phyloP scores from a whole-genome alignment of 1,140 invertebrate species.

The Cydia fagiglandana region DNA sequence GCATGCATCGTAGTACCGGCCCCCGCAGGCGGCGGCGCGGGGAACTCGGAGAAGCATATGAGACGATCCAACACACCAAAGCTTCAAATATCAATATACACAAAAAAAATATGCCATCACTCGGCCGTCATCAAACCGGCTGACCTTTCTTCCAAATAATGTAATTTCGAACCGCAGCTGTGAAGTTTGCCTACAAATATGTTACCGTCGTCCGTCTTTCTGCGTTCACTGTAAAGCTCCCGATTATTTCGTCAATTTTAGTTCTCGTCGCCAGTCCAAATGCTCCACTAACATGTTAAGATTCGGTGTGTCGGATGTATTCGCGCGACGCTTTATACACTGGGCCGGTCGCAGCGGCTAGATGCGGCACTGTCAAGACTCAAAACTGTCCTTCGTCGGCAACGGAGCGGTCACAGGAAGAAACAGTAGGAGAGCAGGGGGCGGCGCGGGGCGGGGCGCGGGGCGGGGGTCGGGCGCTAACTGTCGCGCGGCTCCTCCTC shows the following conservation, averaged over 20 bases:
- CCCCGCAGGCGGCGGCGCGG: too few species aligned
- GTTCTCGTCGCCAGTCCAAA: neutral
- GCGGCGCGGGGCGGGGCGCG: constrained; percentile 6
- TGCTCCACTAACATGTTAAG: too few species aligned
- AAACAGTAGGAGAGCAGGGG: neutral
- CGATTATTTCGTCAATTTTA: neutral
- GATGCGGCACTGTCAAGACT: too few species aligned
- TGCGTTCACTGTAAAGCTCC: too few species aligned
- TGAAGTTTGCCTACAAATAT: neutral
- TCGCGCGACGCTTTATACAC: too few species aligned
- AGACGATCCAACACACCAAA: neutral
- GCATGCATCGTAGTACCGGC: neutral
- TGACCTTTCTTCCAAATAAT: neutral
- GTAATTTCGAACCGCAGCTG: neutral
- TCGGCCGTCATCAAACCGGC: too few species aligned
- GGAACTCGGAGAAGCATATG: neutral
- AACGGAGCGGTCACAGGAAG: neutral
- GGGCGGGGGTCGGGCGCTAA: neutral
- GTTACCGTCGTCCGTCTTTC: neutral
- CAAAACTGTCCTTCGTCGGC: too few species aligned
- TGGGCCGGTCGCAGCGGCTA: too few species aligned
- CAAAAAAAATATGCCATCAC: neutral
- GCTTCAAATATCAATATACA: neutral
- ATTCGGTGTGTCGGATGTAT: too few species aligned
- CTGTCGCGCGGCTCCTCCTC: constrained; percentile 34